These are phyloP conservation scores for Coreius guichenoti DNA, from an alignment of 2,797 vertebrate species.

Conservation along the genomic window DNA sequence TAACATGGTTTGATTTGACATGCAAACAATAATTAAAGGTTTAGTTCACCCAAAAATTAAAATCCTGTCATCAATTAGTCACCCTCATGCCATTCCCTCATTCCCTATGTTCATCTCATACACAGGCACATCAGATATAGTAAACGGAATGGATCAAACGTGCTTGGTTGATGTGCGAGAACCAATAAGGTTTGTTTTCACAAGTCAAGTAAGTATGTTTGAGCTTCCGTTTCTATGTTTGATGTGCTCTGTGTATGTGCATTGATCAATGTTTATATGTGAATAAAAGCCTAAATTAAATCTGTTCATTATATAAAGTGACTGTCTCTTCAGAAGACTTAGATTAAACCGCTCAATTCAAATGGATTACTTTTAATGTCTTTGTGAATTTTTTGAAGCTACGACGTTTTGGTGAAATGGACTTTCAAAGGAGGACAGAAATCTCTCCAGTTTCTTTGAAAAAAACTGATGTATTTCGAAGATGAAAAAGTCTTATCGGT, in stretches of 20 bases:
- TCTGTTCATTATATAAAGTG: background rate
- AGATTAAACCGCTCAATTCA: background rate
- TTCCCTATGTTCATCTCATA: background rate
- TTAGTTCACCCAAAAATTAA: background rate
- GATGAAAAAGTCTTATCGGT: background rate
- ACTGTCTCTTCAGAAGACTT: background rate
- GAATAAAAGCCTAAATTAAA: background rate
- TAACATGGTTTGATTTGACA: background rate
- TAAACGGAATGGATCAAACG: background rate
- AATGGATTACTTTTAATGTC: background rate
- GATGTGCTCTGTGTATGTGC: background rate
- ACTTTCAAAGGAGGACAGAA: background rate
- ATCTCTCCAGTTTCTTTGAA: background rate
- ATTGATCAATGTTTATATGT: background rate
- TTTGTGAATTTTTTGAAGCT: background rate
- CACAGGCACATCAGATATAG: background rate
- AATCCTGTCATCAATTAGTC: background rate
- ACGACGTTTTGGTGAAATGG: background rate
- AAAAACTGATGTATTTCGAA: background rate
- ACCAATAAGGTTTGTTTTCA: background rate
- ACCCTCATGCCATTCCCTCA: background rate
- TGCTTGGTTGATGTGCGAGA: background rate
- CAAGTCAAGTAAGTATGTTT: background rate
- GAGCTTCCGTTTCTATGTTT: background rate
- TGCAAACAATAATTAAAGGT: conserved; percentile 17